Base-by-base conservation (phyloP, 2,113 vertebrate species). In the Machaerirhynchus nigripectus region DNA sequence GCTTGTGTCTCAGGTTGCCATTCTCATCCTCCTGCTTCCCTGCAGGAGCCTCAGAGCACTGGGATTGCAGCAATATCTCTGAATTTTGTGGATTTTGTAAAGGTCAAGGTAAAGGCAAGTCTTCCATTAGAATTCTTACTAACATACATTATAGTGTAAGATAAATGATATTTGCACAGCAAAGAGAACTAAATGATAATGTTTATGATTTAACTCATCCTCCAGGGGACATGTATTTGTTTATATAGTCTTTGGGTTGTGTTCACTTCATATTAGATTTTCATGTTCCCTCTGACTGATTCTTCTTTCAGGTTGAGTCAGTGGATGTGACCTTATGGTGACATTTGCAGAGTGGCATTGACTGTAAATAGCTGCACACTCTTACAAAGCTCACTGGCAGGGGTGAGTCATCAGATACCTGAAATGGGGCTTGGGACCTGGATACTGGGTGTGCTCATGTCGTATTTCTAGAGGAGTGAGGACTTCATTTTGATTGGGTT, bases 311-410 rank as follows among this genome's bases (percentile, higher is more conserved):
- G 39, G 94, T 27, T 89, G 90, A 96, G 71, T 80, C 65, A 74
- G 61, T 74, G 79, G 74, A 85, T 94, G 68, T 95, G 95, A 97
- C 97, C 94, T 97, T 97, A 94, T 67, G 52, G 59, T 97, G 97
- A 95, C 94, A 97, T 97, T 97, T 97, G 95, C 95, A 91, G 89
- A 95, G 70, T 84, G 63, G 55, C 82, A 77, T 28, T 53, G 75
- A 50, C 71, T 91, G 85, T 39, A 63, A 63, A 88, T 90, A 93
- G 87, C 84, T 89, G 77, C 46, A 53, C 4, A 3, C 52, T 93
- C 63, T 67, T 61, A 60, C 64, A 60, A 64, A 92, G 59, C 91
- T 97, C 67, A 33, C 67, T 47, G 39, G 30, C 44, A 77, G 42
- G 31, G n/a, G 44, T 96, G 88, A 94, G 37, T 64, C 84, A 93